Conservation (phyloP, 2,797 vertebrate species). For the Anabacerthia variegaticeps region DNA sequence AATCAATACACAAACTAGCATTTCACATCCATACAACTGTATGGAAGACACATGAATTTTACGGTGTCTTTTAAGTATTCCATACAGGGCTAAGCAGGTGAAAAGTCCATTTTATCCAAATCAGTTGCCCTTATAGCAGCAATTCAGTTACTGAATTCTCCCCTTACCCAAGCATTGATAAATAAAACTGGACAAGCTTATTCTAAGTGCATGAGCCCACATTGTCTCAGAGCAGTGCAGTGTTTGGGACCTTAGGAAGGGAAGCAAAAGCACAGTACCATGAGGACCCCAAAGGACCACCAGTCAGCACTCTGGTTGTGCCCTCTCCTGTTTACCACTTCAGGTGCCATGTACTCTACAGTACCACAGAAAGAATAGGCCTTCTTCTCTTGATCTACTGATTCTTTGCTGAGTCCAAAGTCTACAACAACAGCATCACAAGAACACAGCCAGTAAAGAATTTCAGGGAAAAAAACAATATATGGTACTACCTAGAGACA, state of each 20-base stretch:
- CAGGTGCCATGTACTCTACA: conserved; percentile 99
- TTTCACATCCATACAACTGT: neutral
- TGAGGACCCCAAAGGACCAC: conserved; percentile 98
- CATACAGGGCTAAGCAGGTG: neutral
- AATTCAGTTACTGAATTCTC: neutral
- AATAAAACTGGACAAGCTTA: neutral
- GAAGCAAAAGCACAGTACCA: conserved; percentile 81
- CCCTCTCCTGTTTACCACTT: conserved; percentile 97
- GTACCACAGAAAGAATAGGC: conserved; percentile 99
- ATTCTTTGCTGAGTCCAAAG: conserved; percentile 99
- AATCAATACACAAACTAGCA: neutral
- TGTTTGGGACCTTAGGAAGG: neutral
- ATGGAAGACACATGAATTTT: neutral
- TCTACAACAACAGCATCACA: conserved; percentile 81
- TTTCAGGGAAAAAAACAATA: neutral
- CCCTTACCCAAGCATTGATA: neutral
- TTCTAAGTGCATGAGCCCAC: neutral
- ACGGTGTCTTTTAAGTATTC: neutral
- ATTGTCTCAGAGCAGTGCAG: neutral
- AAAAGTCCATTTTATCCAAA: neutral
- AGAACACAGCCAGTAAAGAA: conserved; percentile 67
- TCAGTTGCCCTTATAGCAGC: neutral
- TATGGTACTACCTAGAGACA: neutral
- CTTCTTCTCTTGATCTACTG: conserved; percentile 97
- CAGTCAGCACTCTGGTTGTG: conserved; percentile 98